A percentile compares a stretch with the other conserved stretches of the same genome.
phyloP scores from a whole-genome alignment of 2,797 vertebrate species.

The Tenualosa ilisha region DNA sequence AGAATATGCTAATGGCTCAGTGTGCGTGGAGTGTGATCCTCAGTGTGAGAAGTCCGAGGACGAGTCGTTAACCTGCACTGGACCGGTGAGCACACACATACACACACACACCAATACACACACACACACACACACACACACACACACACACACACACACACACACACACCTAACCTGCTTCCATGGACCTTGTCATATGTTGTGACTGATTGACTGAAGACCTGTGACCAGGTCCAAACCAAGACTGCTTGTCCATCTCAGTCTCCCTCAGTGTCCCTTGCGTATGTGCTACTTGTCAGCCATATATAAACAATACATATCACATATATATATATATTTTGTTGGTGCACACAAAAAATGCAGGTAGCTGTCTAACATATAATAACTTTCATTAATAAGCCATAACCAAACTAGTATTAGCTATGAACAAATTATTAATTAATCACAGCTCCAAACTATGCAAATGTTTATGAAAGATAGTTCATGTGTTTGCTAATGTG shows the following conservation, averaged over 20 bases:
- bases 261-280: background rate
- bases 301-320: no score
- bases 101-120: no score
- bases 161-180: no score
- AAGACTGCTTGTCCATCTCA: background rate
- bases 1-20: slow-evolving; percentile 89
- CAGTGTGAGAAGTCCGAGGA: slow-evolving; percentile 93
- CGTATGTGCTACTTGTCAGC: background rate
- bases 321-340: no score
- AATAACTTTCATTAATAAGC: no score
- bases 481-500: no score
- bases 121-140: background rate
- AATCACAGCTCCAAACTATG: no score
- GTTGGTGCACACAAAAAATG: background rate
- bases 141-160: no score
- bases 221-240: background rate
- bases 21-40: slow-evolving; percentile 91
- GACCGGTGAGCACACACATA: slow-evolving; percentile 79
- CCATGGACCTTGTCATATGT: background rate
- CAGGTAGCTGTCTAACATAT: background rate
- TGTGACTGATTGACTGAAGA: background rate
- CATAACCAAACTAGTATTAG: no score
- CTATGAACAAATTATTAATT: no score
- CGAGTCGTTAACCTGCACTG: slow-evolving; percentile 86
- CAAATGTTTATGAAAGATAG: no score